Conservation (phyloP, 2,888 invertebrate genomes). For the Saturnia pavonia region DNA sequence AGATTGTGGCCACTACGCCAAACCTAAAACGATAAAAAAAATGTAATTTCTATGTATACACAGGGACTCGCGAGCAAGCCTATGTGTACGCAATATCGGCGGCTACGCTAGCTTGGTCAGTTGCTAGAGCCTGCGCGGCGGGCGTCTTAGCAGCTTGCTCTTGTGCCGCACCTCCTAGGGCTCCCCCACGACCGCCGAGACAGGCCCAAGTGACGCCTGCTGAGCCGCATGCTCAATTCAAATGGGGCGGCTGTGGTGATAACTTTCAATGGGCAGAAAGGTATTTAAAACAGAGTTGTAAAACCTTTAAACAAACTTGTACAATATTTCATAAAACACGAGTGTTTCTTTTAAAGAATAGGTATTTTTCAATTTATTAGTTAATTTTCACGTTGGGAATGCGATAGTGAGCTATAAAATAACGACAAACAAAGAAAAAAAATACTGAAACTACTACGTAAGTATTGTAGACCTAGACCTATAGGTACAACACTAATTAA, state of each 20-base stretch:
- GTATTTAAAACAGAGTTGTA: conserved; percentile 41
- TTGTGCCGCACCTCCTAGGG: conserved; percentile 88
- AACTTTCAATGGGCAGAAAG: conserved; percentile 88
- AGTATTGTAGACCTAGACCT: neutral
- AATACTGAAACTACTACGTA: neutral
- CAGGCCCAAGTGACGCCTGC: conserved; percentile 84
- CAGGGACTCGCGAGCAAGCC: conserved; percentile 93
- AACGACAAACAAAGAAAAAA: conserved; percentile 3
- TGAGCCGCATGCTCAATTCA: conserved; percentile 88
- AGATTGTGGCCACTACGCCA: no score
- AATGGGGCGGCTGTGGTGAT: conserved; percentile 95
- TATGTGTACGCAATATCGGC: conserved; percentile 92
- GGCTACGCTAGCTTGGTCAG: conserved; percentile 88
- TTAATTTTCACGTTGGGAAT: neutral
- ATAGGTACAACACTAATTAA: neutral
- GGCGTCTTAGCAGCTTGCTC: conserved; percentile 89
- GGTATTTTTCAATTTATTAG: neutral
- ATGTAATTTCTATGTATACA: neutral
- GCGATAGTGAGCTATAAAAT: neutral
- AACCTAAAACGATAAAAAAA: no score
- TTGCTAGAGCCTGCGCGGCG: conserved; percentile 89
- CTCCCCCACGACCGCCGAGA: conserved; percentile 79
- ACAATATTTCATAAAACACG: neutral
- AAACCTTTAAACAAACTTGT: no score
- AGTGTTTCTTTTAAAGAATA: neutral